phyloP scores from a whole-genome alignment of 2,888 invertebrate genomes.

The Teleiodes luculella region DNA sequence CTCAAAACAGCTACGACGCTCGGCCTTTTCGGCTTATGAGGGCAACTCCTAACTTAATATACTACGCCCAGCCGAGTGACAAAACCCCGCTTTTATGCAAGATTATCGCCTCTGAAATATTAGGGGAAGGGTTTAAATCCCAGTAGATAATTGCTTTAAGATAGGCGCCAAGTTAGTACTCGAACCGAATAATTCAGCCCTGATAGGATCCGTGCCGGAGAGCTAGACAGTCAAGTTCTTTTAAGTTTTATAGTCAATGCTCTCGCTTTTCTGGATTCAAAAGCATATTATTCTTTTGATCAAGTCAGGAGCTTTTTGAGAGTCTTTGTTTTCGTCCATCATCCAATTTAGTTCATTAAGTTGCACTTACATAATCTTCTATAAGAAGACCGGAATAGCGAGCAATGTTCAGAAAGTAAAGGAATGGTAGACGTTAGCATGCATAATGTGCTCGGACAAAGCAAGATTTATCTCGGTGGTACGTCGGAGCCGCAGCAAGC shows the following conservation, averaged over 20 bases:
- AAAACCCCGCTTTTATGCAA: slow-evolving; percentile 19
- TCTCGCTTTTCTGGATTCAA: slow-evolving; percentile 17
- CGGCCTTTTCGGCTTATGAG: slow-evolving; percentile 14
- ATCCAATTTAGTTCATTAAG: too few relatives aligned
- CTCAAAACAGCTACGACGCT: slow-evolving; percentile 9
- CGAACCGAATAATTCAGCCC: slow-evolving; percentile 33
- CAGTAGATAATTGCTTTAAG: slow-evolving; percentile 36
- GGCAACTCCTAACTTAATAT: slow-evolving; percentile 16
- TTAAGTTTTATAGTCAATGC: slow-evolving; percentile 28
- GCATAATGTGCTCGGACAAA: slow-evolving; percentile 62
- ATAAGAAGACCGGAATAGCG: slow-evolving; percentile 24
- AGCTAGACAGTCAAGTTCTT: slow-evolving; percentile 25
- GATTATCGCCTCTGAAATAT: slow-evolving; percentile 27
- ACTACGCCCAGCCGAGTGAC: slow-evolving; percentile 13
- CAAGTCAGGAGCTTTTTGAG: neutral
- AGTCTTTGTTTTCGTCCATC: neutral
- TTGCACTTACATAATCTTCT: slow-evolving; percentile 10
- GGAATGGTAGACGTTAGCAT: slow-evolving; percentile 53
- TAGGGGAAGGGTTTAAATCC: slow-evolving; percentile 31
- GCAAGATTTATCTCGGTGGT: slow-evolving; percentile 61
- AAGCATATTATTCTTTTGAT: neutral
- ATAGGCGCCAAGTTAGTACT: slow-evolving; percentile 34
- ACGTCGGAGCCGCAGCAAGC: slow-evolving; percentile 37
- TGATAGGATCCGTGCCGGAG: slow-evolving; percentile 25
- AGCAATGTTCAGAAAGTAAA: slow-evolving; percentile 26